These are phyloP conservation scores for Hypomecis atomaria DNA, from an alignment of 2,888 invertebrate species.

Conservation along the genomic window DNA sequence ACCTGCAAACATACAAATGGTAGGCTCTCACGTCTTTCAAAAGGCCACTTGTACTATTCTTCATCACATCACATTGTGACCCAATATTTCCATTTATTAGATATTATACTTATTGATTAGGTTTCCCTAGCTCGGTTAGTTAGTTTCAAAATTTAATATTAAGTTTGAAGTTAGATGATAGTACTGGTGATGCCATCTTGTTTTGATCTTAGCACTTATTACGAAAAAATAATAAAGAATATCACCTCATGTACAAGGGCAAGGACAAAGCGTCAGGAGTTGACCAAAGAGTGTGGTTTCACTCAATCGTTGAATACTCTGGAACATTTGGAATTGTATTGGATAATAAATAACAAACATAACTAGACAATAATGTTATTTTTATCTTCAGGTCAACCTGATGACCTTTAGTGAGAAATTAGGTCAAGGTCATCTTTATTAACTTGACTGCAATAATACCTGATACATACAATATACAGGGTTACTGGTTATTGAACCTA, in stretches of 20 bases:
- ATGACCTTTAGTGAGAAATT: slow-evolving; percentile 4
- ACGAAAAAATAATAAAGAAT: neutral
- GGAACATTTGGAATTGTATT: slow-evolving; percentile 12
- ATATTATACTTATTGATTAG: no score
- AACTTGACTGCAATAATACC: neutral
- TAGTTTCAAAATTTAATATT: no score
- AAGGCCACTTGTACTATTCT: slow-evolving; percentile 22
- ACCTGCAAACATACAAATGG: slow-evolving; percentile 73
- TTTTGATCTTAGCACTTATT: no score
- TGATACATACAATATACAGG: no score
- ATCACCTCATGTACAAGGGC: slow-evolving; percentile 4
- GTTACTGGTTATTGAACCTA: no score
- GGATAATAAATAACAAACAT: slow-evolving; percentile 2
- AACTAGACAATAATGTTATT: neutral
- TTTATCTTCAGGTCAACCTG: neutral
- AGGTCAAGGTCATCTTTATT: slow-evolving; percentile 15
- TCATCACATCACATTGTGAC: neutral
- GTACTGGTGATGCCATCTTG: no score
- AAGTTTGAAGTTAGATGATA: no score
- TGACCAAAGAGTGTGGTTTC: neutral
- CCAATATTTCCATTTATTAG: neutral
- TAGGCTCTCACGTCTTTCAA: slow-evolving; percentile 81
- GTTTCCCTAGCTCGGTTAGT: no score
- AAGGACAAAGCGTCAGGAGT: slow-evolving; percentile 6
- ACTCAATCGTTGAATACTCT: slow-evolving; percentile 18